phyloP scores from a whole-genome alignment of 2,797 vertebrate species.

The Periophthalmus magnuspinnatus region DNA sequence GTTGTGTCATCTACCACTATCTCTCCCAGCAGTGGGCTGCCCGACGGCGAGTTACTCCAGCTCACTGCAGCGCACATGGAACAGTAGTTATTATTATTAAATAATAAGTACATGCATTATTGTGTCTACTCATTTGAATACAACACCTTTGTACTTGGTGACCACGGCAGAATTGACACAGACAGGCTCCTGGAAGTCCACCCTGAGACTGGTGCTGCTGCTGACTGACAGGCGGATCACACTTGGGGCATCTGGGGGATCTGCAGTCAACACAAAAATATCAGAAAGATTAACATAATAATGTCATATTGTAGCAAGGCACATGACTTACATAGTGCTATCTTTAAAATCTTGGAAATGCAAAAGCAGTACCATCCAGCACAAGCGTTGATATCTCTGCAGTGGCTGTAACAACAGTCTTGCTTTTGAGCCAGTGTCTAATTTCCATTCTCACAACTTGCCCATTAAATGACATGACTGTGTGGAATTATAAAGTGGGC shows the following conservation, averaged over 20 bases:
- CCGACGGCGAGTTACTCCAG: constrained; percentile 82
- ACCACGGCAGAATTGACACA: constrained; percentile 87
- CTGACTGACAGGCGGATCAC: constrained; percentile 81
- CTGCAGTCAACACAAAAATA: constrained; percentile 53
- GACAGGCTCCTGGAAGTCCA: constrained; percentile 87
- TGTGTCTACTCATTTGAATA: neutral
- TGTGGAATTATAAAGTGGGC: constrained; percentile 31
- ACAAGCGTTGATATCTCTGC: neutral
- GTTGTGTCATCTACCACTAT: constrained; percentile 81
- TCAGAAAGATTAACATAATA: neutral
- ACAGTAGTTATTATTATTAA: neutral
- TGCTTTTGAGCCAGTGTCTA: constrained; percentile 3
- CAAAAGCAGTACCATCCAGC: neutral
- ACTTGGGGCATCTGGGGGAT: constrained; percentile 82
- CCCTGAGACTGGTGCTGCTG: constrained; percentile 83
- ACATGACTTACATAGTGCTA: neutral
- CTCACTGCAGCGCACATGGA: constrained; percentile 73
- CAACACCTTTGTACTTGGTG: constrained; percentile 89
- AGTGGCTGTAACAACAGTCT: constrained; percentile 13
- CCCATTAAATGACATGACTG: constrained; percentile 26
- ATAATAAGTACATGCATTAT: neutral
- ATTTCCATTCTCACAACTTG: constrained; percentile 33
- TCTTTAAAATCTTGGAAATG: neutral
- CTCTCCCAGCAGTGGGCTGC: constrained; percentile 80
- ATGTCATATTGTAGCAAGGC: neutral